phyloP scores from a whole-genome alignment of 2,113 vertebrate genomes.

The Anser cygnoides region DNA sequence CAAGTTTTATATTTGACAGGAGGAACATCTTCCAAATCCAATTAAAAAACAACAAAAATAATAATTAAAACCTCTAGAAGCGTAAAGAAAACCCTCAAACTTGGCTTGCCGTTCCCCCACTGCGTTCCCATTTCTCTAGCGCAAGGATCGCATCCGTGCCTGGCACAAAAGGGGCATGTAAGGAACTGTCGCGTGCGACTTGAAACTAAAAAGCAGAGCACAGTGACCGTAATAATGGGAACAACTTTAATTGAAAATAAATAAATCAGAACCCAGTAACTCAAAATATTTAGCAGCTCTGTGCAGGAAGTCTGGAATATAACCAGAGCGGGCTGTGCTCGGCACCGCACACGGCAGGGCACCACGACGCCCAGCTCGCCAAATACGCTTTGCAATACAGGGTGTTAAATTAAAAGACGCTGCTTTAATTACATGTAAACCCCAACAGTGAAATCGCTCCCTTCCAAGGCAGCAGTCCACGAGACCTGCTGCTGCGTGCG shows the following conservation, averaged over 20 bases:
- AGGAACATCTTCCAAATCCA: background rate
- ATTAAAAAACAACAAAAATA: background rate
- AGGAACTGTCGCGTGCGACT: background rate
- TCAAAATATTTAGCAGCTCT: background rate
- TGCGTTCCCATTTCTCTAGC: background rate
- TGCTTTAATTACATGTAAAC: conserved; percentile 11
- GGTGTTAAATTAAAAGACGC: conserved; percentile 33
- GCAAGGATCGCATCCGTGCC: rapidly evolving
- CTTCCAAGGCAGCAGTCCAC: background rate
- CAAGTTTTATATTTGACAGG: background rate
- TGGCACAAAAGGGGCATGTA: rapidly evolving
- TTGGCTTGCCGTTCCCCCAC: background rate
- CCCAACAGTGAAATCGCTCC: background rate
- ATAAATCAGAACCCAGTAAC: background rate
- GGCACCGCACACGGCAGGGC: background rate
- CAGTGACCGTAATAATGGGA: background rate
- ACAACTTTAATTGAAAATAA: background rate
- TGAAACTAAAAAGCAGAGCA: background rate
- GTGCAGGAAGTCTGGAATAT: background rate
- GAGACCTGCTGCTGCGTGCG: rapidly evolving
- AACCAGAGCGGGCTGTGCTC: background rate
- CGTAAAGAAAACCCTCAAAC: background rate
- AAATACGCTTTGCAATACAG: background rate
- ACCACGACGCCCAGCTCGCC: background rate
- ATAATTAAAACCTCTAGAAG: background rate